A percentile compares a stretch with the other conserved stretches of the same genome.
phyloP scores from a whole-genome alignment of 1,140 invertebrate genomes.

The Platorchestia sp. region DNA sequence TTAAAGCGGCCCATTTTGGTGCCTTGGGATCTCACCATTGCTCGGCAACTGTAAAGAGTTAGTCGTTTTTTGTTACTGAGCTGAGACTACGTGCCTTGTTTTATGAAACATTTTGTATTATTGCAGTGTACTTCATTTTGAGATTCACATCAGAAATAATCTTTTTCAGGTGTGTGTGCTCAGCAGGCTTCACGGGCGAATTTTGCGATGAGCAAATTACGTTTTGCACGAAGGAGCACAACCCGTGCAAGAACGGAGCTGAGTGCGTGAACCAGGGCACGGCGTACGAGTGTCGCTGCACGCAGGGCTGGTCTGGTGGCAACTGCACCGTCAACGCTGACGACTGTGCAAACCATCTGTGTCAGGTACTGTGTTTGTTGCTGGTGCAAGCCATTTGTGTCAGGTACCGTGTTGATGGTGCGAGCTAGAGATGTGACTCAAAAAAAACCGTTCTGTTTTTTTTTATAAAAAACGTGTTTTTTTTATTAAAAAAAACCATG shows the following conservation, averaged over 20 bases:
- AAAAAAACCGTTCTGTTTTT: too few species aligned
- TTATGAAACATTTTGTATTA: background rate
- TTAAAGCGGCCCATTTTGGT: background rate
- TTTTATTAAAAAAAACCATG: too few species aligned
- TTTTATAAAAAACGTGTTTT: too few species aligned
- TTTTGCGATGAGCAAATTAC: conserved; percentile 78
- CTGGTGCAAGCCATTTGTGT: background rate
- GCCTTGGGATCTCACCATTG: too few species aligned
- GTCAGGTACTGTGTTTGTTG: conserved; percentile 59
- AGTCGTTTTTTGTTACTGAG: background rate
- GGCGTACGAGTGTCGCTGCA: conserved; percentile 93
- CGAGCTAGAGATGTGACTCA: background rate
- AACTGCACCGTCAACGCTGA: conserved; percentile 95
- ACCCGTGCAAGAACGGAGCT: conserved; percentile 94
- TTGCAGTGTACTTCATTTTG: background rate
- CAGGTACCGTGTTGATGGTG: background rate
- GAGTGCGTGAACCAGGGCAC: conserved; percentile 88
- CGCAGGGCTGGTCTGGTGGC: conserved; percentile 87
- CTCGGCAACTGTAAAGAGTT: background rate
- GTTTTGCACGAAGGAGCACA: conserved; percentile 89
- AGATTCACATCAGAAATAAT: background rate
- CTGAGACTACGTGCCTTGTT: background rate
- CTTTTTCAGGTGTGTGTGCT: conserved; percentile 78
- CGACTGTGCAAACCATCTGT: conserved; percentile 81
- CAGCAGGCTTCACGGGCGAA: conserved; percentile 83